A percentile compares a stretch with the other conserved stretches of the same genome.
These are phyloP conservation scores for Nephrotoma appendiculata DNA, from an alignment of 2,888 invertebrate genomes.

Conservation along the genomic window DNA sequence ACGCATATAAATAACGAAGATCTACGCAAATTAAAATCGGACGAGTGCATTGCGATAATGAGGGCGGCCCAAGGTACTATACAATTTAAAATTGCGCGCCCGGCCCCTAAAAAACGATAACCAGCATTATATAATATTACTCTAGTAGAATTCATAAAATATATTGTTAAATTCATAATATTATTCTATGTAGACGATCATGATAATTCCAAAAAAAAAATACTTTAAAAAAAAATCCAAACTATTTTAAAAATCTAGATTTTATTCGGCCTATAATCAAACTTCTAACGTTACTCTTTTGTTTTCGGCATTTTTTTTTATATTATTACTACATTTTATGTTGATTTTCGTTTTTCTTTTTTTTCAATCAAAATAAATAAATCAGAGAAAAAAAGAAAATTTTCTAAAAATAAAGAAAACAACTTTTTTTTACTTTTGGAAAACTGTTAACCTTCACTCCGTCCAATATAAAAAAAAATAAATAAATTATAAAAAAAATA, in stretches of 20 bases:
- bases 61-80: constrained; percentile 77
- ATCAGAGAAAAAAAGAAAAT: neutral
- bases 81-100: constrained; percentile 69
- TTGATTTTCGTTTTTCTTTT: neutral
- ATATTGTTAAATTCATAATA: constrained; percentile 1
- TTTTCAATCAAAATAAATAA: neutral
- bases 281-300: neutral
- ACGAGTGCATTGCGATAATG: constrained; percentile 77
- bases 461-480: neutral
- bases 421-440: neutral
- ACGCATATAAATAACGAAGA: constrained; percentile 80
- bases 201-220: neutral
- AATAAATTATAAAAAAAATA: neutral
- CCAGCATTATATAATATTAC: neutral
- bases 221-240: neutral
- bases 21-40: constrained; percentile 55
- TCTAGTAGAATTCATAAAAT: neutral
- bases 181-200: neutral
- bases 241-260: neutral
- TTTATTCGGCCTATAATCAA: neutral
- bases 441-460: neutral
- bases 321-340: neutral
- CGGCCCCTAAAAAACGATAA: constrained; percentile 40
- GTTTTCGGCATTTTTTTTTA: neutral
- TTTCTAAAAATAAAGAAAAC: neutral